Conservation (phyloP, 2,797 vertebrate genomes). For the Galagoides demidoff region DNA sequence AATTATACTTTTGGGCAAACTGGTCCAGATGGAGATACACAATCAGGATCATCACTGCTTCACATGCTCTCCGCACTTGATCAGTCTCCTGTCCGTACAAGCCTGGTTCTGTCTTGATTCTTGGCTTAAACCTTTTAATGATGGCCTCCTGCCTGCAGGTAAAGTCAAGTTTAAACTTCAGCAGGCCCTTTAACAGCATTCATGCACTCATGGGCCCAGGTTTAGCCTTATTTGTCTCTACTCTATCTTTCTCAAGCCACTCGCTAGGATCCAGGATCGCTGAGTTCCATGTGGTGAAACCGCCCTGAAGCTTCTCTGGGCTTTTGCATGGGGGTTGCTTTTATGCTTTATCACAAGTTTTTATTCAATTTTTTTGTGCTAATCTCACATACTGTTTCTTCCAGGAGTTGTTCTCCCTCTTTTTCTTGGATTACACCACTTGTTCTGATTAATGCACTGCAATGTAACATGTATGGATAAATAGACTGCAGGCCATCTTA, state of each 20-base stretch:
- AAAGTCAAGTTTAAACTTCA: background rate
- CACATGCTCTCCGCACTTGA: background rate
- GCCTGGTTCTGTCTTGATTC: background rate
- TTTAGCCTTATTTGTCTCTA: background rate
- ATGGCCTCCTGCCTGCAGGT: background rate
- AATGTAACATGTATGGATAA: background rate
- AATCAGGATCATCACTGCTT: background rate
- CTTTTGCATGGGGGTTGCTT: background rate
- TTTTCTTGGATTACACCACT: background rate
- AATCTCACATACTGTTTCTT: background rate
- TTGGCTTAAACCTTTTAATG: background rate
- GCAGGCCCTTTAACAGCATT: background rate
- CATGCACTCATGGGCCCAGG: background rate
- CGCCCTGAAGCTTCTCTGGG: background rate
- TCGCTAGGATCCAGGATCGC: background rate
- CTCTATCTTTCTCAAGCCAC: background rate
- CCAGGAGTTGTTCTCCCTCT: background rate
- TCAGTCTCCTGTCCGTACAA: fast-evolving
- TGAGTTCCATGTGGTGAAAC: background rate
- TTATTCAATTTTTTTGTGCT: background rate
- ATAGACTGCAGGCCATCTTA: background rate
- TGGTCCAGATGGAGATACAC: background rate
- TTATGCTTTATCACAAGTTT: background rate
- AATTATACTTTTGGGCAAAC: background rate
- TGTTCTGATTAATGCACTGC: background rate